Conservation (phyloP, 2,888 invertebrate genomes). For the Scrobipalpa costella region DNA sequence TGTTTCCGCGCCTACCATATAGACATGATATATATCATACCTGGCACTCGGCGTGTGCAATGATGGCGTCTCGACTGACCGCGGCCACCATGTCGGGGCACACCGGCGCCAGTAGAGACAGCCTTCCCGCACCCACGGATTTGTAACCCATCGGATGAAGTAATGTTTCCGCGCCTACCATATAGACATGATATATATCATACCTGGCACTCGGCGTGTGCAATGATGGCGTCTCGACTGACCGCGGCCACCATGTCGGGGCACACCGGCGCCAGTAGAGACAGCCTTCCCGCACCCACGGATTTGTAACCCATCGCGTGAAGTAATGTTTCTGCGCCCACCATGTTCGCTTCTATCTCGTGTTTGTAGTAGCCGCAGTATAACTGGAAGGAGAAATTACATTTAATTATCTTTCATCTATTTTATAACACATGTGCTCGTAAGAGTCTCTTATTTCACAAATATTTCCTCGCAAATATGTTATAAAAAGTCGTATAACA, state of each 20-base stretch:
- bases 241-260: conserved; percentile 90
- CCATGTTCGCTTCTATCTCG: conserved; percentile 90
- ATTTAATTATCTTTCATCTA: neutral
- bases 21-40: no score
- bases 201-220: conserved; percentile 93
- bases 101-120: conserved; percentile 83
- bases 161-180: conserved; percentile 88
- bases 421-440: no score
- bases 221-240: conserved; percentile 91
- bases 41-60: no score
- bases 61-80: no score
- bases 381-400: conserved; percentile 76
- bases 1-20: no score
- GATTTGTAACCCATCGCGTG: conserved; percentile 91
- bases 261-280: conserved; percentile 88
- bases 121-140: conserved; percentile 77
- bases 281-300: conserved; percentile 76
- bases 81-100: no score
- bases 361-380: conserved; percentile 95
- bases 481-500: no score
- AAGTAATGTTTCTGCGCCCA: conserved; percentile 88
- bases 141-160: conserved; percentile 92
- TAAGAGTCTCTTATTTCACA: no score
- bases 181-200: no score
- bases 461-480: no score